Evolutionary conservation across 2,113 vertebrate genomes (phyloP).

Genomic region (Bubo bubo): DNA sequence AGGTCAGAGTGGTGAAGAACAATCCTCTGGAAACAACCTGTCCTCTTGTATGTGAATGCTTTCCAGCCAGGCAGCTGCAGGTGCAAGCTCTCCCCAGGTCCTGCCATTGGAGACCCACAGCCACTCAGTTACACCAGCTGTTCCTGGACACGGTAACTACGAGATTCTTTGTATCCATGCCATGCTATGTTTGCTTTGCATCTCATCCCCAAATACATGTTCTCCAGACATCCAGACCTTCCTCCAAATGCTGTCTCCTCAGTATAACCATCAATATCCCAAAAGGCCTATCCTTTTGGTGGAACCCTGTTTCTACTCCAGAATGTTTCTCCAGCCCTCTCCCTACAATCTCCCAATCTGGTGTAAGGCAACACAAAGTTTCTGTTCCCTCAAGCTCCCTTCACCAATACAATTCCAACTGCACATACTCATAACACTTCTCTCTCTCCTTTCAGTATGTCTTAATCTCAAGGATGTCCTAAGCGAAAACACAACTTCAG

Average conservation of each 20-base stretch:
- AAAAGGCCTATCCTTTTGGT: background rate
- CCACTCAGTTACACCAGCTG: background rate
- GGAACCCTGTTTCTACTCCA: background rate
- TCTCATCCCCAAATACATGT: background rate
- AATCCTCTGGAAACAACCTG: background rate
- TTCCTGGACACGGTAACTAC: background rate
- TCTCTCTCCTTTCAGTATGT: background rate
- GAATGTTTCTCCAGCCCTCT: background rate
- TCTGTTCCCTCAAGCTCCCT: background rate
- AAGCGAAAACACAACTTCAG: background rate
- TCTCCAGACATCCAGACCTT: background rate
- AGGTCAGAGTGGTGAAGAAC: background rate
- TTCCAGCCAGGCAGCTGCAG: too few relatives aligned
- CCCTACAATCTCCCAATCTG: background rate
- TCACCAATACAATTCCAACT: background rate
- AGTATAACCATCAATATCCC: rapidly evolving
- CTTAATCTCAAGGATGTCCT: background rate
- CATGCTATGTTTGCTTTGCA: background rate
- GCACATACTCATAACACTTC: background rate
- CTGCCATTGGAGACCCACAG: background rate
- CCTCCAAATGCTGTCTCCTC: background rate
- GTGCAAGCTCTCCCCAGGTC: background rate
- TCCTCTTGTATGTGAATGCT: rapidly evolving
- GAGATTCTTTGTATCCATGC: background rate
- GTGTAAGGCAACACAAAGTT: background rate